Base-by-base conservation (phyloP, 2,797 vertebrate species). In the Allobates femoralis region DNA sequence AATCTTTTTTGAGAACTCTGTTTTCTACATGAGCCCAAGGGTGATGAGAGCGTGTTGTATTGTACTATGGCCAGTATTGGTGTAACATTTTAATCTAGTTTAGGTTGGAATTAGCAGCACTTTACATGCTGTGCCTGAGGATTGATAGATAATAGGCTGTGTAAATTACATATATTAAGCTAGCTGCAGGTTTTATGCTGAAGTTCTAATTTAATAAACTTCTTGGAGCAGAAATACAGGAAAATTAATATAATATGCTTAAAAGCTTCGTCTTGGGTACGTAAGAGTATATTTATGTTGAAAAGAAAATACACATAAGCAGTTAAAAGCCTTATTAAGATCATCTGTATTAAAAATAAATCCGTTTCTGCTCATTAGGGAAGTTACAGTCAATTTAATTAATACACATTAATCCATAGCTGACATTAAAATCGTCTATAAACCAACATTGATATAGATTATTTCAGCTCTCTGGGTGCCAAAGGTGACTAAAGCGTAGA, bases 361-460 rank as follows among this genome's bases (percentile, higher is more conserved):
- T 97, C 96, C 94, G 95, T 96, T 96, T 94, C 93, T 95, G 94
- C 96, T 97, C 96, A 97, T 98, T 98, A 98, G 96, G 96, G 93
- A 92, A 97, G 96, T 97, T 94, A 95, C 95, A 97, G 96, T 96
- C 95, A 95, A 96, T 97, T 97, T 97, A 98, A 98, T 98, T 97
- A 98, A 97, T 96, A 94, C 96, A 94, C 96, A 97, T 96, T 98
- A 98, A 97, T 98, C 95, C 95, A 92, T 91, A 93, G 94, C 91
- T 95, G 96, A 97, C 96, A 96, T 97, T 97, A 95, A 96, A 97
- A 97, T 97, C 93, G 94, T 94, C 94, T 96, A 94, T 94, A 95
- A 95, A 92, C 91, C 90, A 92, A 93, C 92, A 93, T 90, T 91
- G 90, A 92, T 92, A 94, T 92, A 93, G 92, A 94, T 94, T 95